Evolutionary conservation across 2,797 vertebrate genomes (phyloP).

Genomic region (Poecile montanus): DNA sequence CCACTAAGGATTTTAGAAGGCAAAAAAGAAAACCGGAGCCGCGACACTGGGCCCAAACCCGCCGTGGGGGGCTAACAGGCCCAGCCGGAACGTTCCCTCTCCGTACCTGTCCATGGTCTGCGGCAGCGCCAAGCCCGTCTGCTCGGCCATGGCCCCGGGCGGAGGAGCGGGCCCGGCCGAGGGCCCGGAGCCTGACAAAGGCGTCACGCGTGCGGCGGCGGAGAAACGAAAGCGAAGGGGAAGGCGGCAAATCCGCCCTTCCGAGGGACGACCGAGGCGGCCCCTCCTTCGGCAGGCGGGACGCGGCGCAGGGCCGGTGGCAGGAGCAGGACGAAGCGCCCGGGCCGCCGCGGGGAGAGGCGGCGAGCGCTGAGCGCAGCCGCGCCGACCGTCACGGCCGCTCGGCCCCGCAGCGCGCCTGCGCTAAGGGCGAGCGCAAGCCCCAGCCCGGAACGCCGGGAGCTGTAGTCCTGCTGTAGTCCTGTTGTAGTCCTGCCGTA

Average conservation of each 20-base stretch:
- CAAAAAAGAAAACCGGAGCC: neutral
- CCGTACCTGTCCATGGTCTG: constrained; percentile 59
- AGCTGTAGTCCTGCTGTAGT: neutral
- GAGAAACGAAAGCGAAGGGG: neutral
- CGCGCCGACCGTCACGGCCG: neutral
- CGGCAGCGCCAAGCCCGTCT: constrained; percentile 50
- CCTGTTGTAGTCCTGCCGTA: neutral
- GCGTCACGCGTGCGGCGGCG: neutral
- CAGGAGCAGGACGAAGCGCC: neutral
- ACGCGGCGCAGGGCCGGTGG: neutral
- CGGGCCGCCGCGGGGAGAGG: neutral
- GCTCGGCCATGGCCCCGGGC: constrained; percentile 46
- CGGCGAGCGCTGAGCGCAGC: neutral
- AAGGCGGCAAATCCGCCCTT: neutral
- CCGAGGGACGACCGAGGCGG: neutral
- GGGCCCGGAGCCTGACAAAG: constrained; percentile 16
- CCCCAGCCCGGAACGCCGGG: neutral
- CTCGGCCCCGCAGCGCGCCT: neutral
- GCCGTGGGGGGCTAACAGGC: neutral
- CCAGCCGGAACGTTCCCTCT: too few relatives aligned
- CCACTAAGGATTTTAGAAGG: neutral
- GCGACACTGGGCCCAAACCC: neutral
- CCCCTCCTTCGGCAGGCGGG: neutral
- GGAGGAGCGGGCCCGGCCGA: neutral
- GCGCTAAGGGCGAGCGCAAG: neutral